Percentiles rank a stretch among this genome's conserved stretches.
phyloP scores from a whole-genome alignment of 2,888 invertebrate genomes.

The Macaria notata region DNA sequence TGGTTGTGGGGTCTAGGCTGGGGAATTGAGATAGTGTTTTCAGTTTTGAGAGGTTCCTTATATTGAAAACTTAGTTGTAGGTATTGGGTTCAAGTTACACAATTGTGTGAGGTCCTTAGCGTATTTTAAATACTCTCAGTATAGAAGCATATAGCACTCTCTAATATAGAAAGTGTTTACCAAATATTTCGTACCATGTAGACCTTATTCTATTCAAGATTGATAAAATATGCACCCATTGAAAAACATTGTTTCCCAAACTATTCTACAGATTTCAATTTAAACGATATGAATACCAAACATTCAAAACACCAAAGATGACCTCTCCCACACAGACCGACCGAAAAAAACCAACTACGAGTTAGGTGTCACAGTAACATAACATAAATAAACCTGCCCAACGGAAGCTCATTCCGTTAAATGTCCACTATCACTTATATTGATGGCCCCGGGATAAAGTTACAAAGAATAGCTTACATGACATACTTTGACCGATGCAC shows the following conservation, averaged over 20 bases:
- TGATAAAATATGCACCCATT: too few species aligned
- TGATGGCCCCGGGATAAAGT: conserved; percentile 31
- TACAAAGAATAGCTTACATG: conserved; percentile 33
- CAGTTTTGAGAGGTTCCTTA: not conserved
- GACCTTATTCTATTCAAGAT: too few species aligned
- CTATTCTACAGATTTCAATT: too few species aligned
- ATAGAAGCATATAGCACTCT: too few species aligned
- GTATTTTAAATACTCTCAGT: too few species aligned
- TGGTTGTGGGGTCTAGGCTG: conserved; percentile 39
- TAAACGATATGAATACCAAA: not conserved
- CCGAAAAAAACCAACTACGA: conserved; percentile 2
- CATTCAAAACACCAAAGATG: conserved; percentile 11
- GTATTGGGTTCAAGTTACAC: too few species aligned
- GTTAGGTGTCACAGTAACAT: conserved; percentile 25
- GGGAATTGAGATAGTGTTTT: conserved; percentile 10
- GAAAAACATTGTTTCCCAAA: too few species aligned
- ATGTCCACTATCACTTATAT: conserved; percentile 32
- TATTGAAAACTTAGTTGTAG: not conserved
- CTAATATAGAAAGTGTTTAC: too few species aligned
- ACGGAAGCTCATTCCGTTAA: conserved; percentile 38
- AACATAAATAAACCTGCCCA: conserved; percentile 31
- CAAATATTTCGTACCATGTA: too few species aligned
- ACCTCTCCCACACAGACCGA: conserved; percentile 2
- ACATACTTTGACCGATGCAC: conserved; percentile 22
- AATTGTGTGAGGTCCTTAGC: too few species aligned